Evolutionary conservation across 2,888 invertebrate species (phyloP), one percentile per base, ranked within the genome.

Genomic region (Drosophila peninsularis): DNA sequence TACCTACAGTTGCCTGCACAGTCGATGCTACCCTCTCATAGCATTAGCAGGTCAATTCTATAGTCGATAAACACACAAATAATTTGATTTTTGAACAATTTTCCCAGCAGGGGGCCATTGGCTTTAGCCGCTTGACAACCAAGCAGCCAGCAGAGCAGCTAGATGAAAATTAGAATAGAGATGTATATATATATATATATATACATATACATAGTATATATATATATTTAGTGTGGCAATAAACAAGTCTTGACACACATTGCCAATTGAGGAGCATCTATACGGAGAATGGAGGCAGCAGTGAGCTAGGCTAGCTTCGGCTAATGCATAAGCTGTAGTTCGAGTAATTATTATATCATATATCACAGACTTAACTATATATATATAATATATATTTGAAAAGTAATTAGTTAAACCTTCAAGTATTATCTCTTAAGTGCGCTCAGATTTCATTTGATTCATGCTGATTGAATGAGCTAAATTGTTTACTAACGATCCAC

Each of bases 121-220:
- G n/a, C 27, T 24, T 45, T 17, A 14, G 41, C 5, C 45, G 34
- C 71, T 66, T 71, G 71, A 61, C 72, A 61, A 61, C 71, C 47
- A 37, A 7, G 10, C n/a, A n/a, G 44, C 52, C 45, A 50, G 21
- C 34, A 3, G n/a, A 47, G 58, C 54, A 44, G 50, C 24, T 36
- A 60, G 39, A 32, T 52, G 52, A 66, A 66, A 71, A 66, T 61
- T 53, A 61, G 55, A 71, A 54, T 42, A 55, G 27, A 58, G 19
- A 36, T 36, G 9, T 24, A 36, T 24, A 13, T 55, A 54, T 55
- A 30, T 42, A 14, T 71, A 58, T 7, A 32, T 17, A 5, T 55
- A 58, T 50, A 21, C 58, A 11, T 54, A 54, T 57, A 21, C n/a
- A n/a, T n/a, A n/a, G n/a, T 50, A 21, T 63, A 57, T 32, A 32